Conservation (phyloP, 2,888 invertebrate species). For the Petrolisthes manimaculis region DNA sequence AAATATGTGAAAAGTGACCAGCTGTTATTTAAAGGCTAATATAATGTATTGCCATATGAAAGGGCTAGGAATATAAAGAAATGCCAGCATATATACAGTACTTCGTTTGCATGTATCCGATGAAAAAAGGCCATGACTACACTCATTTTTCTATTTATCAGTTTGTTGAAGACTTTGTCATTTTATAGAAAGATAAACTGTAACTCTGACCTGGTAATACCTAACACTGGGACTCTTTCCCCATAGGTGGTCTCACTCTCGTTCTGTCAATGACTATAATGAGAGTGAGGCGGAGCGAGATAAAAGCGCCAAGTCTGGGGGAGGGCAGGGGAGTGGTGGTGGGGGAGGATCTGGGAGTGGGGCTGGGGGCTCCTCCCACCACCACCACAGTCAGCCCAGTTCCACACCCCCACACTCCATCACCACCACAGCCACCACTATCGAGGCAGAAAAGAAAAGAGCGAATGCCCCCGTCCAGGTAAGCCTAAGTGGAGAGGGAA, state of each 20-base stretch:
- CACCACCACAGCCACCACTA: slow-evolving; percentile 5
- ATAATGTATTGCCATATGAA: too few species aligned
- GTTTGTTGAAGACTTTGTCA: too few species aligned
- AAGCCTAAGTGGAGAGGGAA: neutral
- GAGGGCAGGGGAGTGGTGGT: neutral
- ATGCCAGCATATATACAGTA: too few species aligned
- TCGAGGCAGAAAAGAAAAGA: slow-evolving; percentile 53
- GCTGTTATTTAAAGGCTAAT: too few species aligned
- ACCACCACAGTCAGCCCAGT: slow-evolving; percentile 8
- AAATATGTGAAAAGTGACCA: too few species aligned
- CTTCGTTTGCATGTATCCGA: too few species aligned
- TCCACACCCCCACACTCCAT: slow-evolving; percentile 32
- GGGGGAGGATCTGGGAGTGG: neutral
- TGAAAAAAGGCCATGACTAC: too few species aligned
- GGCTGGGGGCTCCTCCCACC: neutral
- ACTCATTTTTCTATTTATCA: too few species aligned
- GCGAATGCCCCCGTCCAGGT: slow-evolving; percentile 54
- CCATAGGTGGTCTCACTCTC: slow-evolving; percentile 57
- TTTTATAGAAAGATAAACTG: too few species aligned
- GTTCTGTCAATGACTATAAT: slow-evolving; percentile 61
- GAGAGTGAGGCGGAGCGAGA: slow-evolving; percentile 63
- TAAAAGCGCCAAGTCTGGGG: slow-evolving; percentile 57
- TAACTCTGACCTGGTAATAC: too few species aligned
- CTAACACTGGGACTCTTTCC: too few species aligned
- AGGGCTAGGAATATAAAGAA: too few species aligned